Evolutionary conservation across 2,113 vertebrate genomes (phyloP), one percentile per base, ranked within the genome.

Genomic region (Psilopogon haemacephalus): DNA sequence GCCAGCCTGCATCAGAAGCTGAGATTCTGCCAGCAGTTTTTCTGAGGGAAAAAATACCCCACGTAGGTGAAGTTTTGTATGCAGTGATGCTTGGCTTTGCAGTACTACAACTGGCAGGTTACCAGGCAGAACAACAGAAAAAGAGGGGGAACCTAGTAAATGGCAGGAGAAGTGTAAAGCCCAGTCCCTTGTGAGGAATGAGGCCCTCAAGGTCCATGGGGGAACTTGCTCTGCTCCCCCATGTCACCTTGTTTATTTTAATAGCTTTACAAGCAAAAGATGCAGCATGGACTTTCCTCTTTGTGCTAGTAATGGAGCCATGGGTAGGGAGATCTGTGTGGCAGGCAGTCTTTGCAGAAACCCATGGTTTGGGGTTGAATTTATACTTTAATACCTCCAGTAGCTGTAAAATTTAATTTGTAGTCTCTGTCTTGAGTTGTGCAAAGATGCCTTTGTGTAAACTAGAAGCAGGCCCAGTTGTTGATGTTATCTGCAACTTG

Each of bases 231-330:
- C 62, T 42, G 59, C 78, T 92, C 35, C 28, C 63, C 58, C 93
- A 74, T 90, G 62, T 75, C 63, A 62, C 63, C 68, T 32, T 79
- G 58, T 86, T 93, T 90, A 55, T 63, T 93, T 95, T 86, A 21
- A 21, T 18, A 90, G 32, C 54, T 30, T 44, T 86, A 24, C 86
- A 65, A 62, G 86, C 58, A 58, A 84, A 76, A 90, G 76, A 73
- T 90, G 58, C 37, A 65, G 44, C 64, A 76, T 2, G 8, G 77
- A 58, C 76, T 90, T 86, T 90, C 42, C 27, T 78, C 90, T 84
- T 59, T 85, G 28, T 90, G 10, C 70, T 73, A 28, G 70, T 67
- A 55, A 42, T 75, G 37, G 8, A 86, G 44, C n/a, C 0, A 1
- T 3, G 19, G 48, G 16, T 23, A 37, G 82, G 28, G 50, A 60